Evolutionary conservation across 2,888 invertebrate species (phyloP), one percentile per base, ranked within the genome.

Genomic region (Bellardia bayeri): DNA sequence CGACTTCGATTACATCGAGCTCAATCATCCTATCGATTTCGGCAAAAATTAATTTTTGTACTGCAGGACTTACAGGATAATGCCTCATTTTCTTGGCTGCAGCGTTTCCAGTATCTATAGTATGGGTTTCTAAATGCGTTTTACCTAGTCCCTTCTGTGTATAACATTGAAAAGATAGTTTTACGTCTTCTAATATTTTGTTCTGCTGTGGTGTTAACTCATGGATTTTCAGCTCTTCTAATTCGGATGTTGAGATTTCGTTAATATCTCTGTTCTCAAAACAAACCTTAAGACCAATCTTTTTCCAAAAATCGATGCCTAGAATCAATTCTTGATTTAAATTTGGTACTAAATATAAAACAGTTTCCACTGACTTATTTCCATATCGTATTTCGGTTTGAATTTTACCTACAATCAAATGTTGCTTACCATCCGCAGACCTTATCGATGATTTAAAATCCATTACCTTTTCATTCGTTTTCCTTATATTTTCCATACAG

Each of bases 401-500:
- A 56, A 56, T 56, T 56, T 23, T 23, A 23, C 23, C 23, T 23
- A 23, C 72, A 4, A 56, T 42, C 30, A 56, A 23, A 23, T 23
- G 23, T 23, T 23, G 23, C 1, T 23, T 23, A 23, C 23, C 23
- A 23, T 23, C 23, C 23, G 23, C 23, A 23, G 23, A 42, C 6
- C 13, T 72, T 16, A 72, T 11, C 0, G 30, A 45, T 13, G 74
- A 75, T 3, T n/a, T 75, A 7, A 13, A 75, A 16, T 75, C 49
- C 13, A 63, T 9, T 1, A 75, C n/a, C 14, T 13, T n/a, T 1
- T n/a, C 4, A 5, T 75, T 75, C n/a, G 33, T 49, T 33, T 33
- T 61, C 2, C 5, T 30, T 0, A 75, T 11, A 30, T 61, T 75
- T 7, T 75, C 61, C 8, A 75, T 11, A 6, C 61, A 75, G 33